These are phyloP conservation scores for Lordiphosa collinella DNA, from an alignment of 1,140 invertebrate species.

Conservation along the genomic window DNA sequence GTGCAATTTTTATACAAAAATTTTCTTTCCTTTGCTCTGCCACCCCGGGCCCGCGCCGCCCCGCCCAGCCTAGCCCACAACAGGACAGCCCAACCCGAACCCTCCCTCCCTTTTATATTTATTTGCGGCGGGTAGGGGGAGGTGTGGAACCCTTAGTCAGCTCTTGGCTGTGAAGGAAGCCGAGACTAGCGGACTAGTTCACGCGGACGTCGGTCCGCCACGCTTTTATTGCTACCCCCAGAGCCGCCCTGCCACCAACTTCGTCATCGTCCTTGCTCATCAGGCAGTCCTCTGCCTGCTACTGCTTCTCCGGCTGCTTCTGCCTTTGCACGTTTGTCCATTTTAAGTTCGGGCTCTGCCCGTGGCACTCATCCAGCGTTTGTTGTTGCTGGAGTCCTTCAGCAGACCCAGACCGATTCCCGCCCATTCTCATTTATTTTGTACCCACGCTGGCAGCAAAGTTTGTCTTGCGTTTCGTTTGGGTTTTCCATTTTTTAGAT, in stretches of 20 bases:
- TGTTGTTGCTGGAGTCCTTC: constrained; percentile 50
- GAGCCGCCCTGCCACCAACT: constrained; percentile 3
- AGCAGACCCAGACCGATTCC: constrained; percentile 27
- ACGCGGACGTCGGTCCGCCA: constrained; percentile 40
- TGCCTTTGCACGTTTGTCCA: constrained; percentile 66
- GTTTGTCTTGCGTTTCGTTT: constrained; percentile 76
- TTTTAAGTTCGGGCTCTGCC: constrained; percentile 75
- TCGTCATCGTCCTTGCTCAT: constrained; percentile 63
- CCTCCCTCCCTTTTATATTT: constrained; percentile 21
- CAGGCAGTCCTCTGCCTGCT: constrained; percentile 39
- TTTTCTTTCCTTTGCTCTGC: constrained; percentile 46
- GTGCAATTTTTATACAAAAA: constrained; percentile 77
- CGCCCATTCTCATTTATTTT: constrained; percentile 64
- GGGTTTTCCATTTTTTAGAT: constrained; percentile 75
- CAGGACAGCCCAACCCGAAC: neutral
- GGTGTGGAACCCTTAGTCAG: constrained; percentile 23
- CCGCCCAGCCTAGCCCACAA: constrained; percentile 6
- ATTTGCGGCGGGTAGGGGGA: constrained; percentile 37
- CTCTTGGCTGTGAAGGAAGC: constrained; percentile 39
- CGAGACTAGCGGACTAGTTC: constrained; percentile 53
- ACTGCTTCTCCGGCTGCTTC: neutral
- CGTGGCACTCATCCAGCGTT: constrained; percentile 69
- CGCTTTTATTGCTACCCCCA: constrained; percentile 29
- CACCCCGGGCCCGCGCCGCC: neutral
- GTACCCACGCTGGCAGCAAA: constrained; percentile 74